Conservation (phyloP, 2,888 invertebrate species). For the Thelaira solivaga region DNA sequence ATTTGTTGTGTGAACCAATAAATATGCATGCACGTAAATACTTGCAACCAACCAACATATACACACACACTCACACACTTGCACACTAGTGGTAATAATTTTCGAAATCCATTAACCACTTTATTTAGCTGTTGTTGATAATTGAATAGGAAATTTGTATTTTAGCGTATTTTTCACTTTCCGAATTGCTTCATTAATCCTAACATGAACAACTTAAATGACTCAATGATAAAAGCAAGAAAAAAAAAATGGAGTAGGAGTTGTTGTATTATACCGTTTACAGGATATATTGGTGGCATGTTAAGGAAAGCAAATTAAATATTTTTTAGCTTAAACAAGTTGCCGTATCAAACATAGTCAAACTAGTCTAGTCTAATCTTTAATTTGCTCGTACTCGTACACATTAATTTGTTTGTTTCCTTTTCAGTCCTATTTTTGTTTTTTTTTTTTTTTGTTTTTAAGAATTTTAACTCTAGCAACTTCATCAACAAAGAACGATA, state of each 20-base stretch:
- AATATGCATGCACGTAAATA: not conserved
- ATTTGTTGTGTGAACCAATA: conserved; percentile 1
- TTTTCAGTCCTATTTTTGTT: not conserved
- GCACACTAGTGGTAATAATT: too few relatives aligned
- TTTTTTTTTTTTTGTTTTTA: conserved; percentile 4
- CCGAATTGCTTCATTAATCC: conserved; percentile 5
- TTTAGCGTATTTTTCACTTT: conserved; percentile 13
- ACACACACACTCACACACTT: not conserved
- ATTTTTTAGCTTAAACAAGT: conserved; percentile 15
- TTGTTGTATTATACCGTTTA: conserved; percentile 3
- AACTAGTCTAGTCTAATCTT: conserved; percentile 10
- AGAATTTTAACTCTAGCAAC: conserved; percentile 38
- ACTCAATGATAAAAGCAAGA: not conserved
- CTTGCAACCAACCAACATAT: not conserved
- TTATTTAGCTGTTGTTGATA: conserved; percentile 37
- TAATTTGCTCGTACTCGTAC: too few relatives aligned
- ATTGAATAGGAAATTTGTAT: conserved; percentile 46
- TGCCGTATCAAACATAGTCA: conserved; percentile 1
- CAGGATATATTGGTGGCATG: conserved; percentile 50
- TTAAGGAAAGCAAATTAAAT: conserved; percentile 32
- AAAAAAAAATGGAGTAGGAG: not conserved
- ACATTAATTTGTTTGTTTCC: conserved; percentile 23
- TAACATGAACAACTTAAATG: not conserved
- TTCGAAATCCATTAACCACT: conserved; percentile 21
- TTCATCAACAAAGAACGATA: conserved; percentile 36